Percentiles rank a stretch among this genome's conserved stretches.
These are phyloP conservation scores for Syngnathus floridae DNA, from an alignment of 2,113 vertebrate species.

Conservation along the genomic window DNA sequence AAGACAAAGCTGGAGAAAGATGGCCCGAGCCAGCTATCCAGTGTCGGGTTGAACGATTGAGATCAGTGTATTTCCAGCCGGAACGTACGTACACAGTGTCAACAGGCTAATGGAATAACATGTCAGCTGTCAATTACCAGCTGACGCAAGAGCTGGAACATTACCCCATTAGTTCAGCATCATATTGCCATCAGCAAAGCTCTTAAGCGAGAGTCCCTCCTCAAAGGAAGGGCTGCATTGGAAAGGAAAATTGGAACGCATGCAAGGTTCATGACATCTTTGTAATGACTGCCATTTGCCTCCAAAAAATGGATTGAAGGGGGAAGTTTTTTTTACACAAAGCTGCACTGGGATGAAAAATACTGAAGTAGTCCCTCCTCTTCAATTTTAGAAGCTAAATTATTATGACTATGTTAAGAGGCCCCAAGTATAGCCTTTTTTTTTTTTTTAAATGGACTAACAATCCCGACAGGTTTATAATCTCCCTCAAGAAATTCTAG, in stretches of 20 bases:
- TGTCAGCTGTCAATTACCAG: conserved; percentile 44
- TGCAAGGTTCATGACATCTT: conserved; percentile 25
- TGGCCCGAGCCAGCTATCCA: conserved; percentile 25
- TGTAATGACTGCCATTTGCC: neutral
- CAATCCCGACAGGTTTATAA: conserved; percentile 55
- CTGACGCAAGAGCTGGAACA: conserved; percentile 45
- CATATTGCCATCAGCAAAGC: conserved; percentile 41
- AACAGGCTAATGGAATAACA: conserved; percentile 28
- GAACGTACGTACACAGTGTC: conserved; percentile 55
- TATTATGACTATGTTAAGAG: conserved; percentile 50
- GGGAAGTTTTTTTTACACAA: neutral
- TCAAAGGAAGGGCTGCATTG: conserved; percentile 11
- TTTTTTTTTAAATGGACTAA: conserved; percentile 39
- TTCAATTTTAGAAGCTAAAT: conserved; percentile 44
- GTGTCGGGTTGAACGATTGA: conserved; percentile 40
- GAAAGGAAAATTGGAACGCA: conserved; percentile 32
- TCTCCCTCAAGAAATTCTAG: conserved; percentile 51
- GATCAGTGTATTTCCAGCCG: conserved; percentile 40
- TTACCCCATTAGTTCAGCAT: conserved; percentile 43
- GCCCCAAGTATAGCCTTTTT: conserved; percentile 49
- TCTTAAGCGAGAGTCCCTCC: conserved; percentile 27
- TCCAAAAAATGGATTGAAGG: neutral
- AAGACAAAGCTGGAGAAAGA: conserved; percentile 41
- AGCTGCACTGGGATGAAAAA: conserved; percentile 36
- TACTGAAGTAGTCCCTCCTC: conserved; percentile 40